Conservation (phyloP, 2,888 invertebrate species). For the Leucophora obtusa region DNA sequence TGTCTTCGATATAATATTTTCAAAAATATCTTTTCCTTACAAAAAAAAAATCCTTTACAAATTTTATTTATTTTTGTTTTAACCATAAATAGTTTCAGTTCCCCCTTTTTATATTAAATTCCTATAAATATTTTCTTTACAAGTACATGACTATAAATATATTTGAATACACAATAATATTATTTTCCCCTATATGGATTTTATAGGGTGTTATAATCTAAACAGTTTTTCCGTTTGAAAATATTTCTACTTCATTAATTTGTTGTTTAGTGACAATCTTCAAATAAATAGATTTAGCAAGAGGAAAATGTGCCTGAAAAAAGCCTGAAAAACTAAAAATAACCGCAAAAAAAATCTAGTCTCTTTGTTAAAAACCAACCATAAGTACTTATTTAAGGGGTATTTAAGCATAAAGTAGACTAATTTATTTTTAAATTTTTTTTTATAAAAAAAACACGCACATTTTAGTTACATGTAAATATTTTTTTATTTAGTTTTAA, state of each 20-base stretch:
- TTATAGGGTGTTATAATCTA: neutral
- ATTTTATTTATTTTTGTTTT: neutral
- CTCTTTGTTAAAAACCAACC: neutral
- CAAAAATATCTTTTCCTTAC: neutral
- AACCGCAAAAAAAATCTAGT: neutral
- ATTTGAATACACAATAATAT: neutral
- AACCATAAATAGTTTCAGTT: neutral
- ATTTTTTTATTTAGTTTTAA: neutral
- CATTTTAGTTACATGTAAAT: neutral
- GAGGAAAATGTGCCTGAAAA: neutral
- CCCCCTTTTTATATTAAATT: neutral
- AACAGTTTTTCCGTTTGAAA: neutral
- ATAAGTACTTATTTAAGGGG: neutral
- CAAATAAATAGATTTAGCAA: constrained; percentile 7
- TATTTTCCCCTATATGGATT: neutral
- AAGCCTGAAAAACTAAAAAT: neutral
- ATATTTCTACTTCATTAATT: constrained; percentile 62
- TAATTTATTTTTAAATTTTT: neutral
- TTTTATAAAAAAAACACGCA: neutral
- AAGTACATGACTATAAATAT: constrained; percentile 5
- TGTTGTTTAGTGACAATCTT: constrained; percentile 45
- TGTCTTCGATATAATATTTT: neutral
- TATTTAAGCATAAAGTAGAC: neutral
- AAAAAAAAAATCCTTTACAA: neutral
- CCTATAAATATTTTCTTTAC: neutral